These are phyloP conservation scores for Tipula helvola DNA, from an alignment of 2,888 invertebrate species.

Conservation along the genomic window DNA sequence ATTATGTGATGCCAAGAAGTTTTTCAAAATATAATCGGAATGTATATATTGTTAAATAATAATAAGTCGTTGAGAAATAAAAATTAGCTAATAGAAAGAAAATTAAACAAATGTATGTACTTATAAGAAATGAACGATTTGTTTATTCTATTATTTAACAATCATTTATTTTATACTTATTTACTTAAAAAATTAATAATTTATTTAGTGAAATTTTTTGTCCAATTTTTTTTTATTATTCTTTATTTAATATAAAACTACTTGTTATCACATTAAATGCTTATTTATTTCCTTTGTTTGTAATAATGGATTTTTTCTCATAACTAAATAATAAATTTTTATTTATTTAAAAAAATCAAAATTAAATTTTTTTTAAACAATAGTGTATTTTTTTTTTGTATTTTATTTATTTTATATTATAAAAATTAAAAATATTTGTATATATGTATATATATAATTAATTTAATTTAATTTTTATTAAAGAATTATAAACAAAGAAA, in stretches of 20 bases:
- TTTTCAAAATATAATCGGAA: not conserved
- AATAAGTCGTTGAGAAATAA: too few relatives aligned
- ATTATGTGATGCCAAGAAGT: not conserved
- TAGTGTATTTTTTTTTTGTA: not conserved
- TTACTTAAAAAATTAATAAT: not conserved
- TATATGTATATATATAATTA: not conserved
- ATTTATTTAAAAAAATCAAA: conserved; percentile 10
- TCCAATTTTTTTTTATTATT: not conserved
- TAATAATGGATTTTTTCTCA: conserved; percentile 13
- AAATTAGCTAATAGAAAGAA: not conserved
- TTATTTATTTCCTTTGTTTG: conserved; percentile 16
- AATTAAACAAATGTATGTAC: not conserved
- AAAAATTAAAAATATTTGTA: not conserved
- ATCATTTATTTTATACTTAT: not conserved
- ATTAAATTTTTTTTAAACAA: conserved; percentile 6
- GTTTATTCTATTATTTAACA: not conserved
- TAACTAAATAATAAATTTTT: conserved; percentile 13
- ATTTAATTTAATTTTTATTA: not conserved
- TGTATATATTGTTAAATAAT: not conserved
- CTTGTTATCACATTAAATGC: conserved; percentile 20
- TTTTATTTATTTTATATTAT: not conserved
- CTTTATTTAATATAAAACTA: conserved; percentile 7
- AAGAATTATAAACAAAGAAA: not conserved
- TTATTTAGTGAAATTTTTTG: not conserved
- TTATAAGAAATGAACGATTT: not conserved